These are phyloP conservation scores for Eutrigla gurnardus DNA, from an alignment of 2,797 vertebrate genomes.

Conservation along the genomic window DNA sequence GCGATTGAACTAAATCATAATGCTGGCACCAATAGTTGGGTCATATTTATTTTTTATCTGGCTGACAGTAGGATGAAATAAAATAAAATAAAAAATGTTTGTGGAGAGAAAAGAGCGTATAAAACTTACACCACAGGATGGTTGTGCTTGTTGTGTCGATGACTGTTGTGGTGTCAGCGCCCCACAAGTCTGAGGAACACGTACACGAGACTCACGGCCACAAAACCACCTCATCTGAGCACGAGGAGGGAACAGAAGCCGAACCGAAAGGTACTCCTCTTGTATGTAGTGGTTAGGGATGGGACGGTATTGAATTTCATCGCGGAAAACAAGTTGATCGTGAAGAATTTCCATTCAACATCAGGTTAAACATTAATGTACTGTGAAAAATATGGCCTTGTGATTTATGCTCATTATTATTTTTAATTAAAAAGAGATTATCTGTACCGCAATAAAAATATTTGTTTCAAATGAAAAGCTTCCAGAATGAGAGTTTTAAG, in stretches of 20 bases:
- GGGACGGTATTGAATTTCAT: too few relatives aligned
- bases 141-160: conserved; percentile 7
- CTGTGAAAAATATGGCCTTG: too few relatives aligned
- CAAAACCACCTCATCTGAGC: conserved; percentile 22
- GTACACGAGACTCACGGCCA: conserved; percentile 17
- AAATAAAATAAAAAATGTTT: conserved; percentile 9
- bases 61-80: conserved; percentile 17
- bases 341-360: too few relatives aligned
- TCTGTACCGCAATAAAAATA: too few relatives aligned
- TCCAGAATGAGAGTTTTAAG: too few relatives aligned
- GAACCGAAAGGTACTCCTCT: conserved; percentile 44
- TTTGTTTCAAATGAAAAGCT: too few relatives aligned
- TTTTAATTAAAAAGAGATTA: too few relatives aligned
- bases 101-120: conserved; percentile 15
- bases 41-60: conserved; percentile 49
- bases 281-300: not conserved
- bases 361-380: too few relatives aligned
- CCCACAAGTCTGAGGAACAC: conserved; percentile 21
- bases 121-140: not conserved
- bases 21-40: conserved; percentile 22
- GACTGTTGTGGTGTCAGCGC: conserved; percentile 30
- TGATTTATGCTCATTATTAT: too few relatives aligned
- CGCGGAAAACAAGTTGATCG: too few relatives aligned
- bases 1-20: conserved; percentile 22
- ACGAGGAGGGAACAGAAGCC: not conserved